Evolutionary conservation across 2,797 vertebrate genomes (phyloP).

Genomic region (Kryptolebias ocellatus): DNA sequence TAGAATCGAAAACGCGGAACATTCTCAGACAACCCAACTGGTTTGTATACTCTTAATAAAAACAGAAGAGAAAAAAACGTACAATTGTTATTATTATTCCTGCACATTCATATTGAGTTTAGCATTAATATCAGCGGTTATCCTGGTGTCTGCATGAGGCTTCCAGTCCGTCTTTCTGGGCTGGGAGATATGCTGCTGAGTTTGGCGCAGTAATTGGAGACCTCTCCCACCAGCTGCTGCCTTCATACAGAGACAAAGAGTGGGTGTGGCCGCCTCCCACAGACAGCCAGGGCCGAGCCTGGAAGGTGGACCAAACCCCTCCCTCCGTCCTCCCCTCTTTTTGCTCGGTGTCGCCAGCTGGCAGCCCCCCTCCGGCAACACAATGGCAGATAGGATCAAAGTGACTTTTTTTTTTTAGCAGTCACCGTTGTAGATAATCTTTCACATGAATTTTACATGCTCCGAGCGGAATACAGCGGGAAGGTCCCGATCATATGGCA

Average conservation of each 20-base stretch:
- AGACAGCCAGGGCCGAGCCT: constrained; percentile 57
- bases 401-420: constrained; percentile 77
- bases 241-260: constrained; percentile 72
- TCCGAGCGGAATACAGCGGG: constrained; percentile 61
- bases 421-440: constrained; percentile 73
- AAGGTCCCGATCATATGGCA: constrained; percentile 73
- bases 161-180: constrained; percentile 1
- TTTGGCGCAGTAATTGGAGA: constrained; percentile 61
- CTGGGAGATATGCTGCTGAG: constrained; percentile 35
- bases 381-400: constrained; percentile 75
- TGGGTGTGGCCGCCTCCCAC: constrained; percentile 71
- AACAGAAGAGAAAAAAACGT: too few species aligned
- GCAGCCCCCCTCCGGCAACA: constrained; percentile 59
- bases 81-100: too few species aligned
- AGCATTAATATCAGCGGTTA: not conserved
- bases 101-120: not conserved
- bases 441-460: constrained; percentile 78
- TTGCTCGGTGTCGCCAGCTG: constrained; percentile 70
- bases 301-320: constrained; percentile 58
- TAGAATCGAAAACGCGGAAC: too few species aligned
- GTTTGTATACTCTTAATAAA: too few species aligned
- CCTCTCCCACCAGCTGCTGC: constrained; percentile 76
- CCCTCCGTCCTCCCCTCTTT: constrained; percentile 29
- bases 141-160: not conserved
- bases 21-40: too few species aligned